Evolutionary conservation across 2,888 invertebrate genomes (phyloP).

Genomic region (Frankliniella fusca): DNA sequence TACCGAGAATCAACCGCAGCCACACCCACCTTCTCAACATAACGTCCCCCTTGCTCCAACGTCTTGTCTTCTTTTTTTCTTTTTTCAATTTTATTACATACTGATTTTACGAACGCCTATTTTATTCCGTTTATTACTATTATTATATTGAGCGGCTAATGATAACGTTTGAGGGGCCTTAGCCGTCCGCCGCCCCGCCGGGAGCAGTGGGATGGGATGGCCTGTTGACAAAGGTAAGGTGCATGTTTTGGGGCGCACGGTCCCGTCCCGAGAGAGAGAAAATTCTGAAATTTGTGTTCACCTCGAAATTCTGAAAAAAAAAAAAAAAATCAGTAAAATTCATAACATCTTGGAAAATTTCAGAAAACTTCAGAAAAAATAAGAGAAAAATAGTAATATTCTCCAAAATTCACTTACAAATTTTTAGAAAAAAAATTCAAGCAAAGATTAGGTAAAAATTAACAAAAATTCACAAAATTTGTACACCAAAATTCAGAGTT

Average conservation of each 20-base stretch:
- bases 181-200: too few relatives aligned
- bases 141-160: constrained; percentile 20
- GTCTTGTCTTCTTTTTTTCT: background rate
- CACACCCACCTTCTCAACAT: background rate
- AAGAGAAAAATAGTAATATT: too few relatives aligned
- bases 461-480: too few relatives aligned
- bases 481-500: too few relatives aligned
- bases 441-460: too few relatives aligned
- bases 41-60: background rate
- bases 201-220: background rate
- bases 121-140: constrained; percentile 25
- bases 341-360: too few relatives aligned
- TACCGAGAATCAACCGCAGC: background rate
- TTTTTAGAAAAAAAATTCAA: too few relatives aligned
- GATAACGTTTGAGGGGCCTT: background rate
- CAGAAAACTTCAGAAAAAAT: too few relatives aligned
- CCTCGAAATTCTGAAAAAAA: too few relatives aligned
- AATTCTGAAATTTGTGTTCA: too few relatives aligned
- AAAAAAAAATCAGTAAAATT: too few relatives aligned
- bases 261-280: background rate
- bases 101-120: constrained; percentile 20
- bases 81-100: background rate
- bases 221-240: background rate
- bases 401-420: too few relatives aligned
- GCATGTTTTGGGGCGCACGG: background rate